Base-by-base conservation (phyloP, 2,888 invertebrate genomes). In the Cacoxenus indagator region DNA sequence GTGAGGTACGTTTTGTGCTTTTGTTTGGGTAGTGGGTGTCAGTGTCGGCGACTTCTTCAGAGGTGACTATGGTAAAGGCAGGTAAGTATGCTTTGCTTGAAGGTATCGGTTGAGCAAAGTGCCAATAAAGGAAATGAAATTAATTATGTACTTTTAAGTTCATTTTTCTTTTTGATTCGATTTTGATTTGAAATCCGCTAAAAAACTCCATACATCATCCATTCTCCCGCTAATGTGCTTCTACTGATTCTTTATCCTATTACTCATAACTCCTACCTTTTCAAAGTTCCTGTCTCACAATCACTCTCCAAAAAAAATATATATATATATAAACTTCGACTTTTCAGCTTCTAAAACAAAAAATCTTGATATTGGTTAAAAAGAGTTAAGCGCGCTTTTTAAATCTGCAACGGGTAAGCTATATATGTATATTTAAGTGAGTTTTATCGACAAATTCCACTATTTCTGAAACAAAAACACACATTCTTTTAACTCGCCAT, bases 31-130 rank as follows among this genome's bases (percentile, higher is more conserved):
- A 24, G 11, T 59, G 14, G 22, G 1, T 48, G 46, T 54, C 51
- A 55, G 51, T 51, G 66, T 46, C 31, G 48, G 61, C 61, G 24
- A 43, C 67, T 61, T 27, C 67, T 27, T 27, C 43, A 22, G 27
- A 26, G 19, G 43, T 14, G 14, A 26, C 9, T 26, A 29, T 11
- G 6, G 48, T 22, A 37, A 1, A 11, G 9, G 4, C 83, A 86
- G 87, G 90, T 90, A 89, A 90, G 90, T 90, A 90, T 89, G 81
- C 87, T 88, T 89, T 88, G 88, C 85, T 86, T 87, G 86, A 89
- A 89, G 88, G 90, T 90, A 90, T 90, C 90, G 90, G 90, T 90
- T 87, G 88, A 84, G 84, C 77, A 84, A 86, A 89, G 87, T 84
- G 69, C 83, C 78, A 29, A 69, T 74, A 24, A 66, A 37, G 37